Conservation (phyloP, 2,888 invertebrate species). For the Panzeria rudis region DNA sequence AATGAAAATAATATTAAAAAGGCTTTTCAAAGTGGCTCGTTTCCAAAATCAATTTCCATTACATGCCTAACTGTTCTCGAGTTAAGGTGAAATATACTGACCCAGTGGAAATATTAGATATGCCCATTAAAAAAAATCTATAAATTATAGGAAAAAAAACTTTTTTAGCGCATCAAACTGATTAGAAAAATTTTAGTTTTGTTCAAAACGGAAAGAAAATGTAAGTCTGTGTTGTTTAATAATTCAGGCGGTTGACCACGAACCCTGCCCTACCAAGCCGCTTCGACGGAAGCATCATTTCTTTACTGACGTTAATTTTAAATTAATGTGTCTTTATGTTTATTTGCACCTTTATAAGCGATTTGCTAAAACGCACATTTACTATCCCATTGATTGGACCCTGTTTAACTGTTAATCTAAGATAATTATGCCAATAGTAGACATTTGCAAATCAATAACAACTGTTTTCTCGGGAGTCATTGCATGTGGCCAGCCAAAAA, state of each 20-base stretch:
- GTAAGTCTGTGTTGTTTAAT: too few species aligned
- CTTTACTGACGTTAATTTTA: background rate
- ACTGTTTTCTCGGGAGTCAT: conserved; percentile 49
- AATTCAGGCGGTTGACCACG: background rate
- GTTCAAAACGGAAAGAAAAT: too few species aligned
- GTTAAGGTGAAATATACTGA: too few species aligned
- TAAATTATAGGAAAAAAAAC: too few species aligned
- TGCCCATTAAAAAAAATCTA: too few species aligned
- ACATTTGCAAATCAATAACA: conserved; percentile 64
- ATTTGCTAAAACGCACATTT: background rate
- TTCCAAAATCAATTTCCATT: too few species aligned
- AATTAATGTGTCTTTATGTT: background rate
- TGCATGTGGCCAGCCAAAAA: conserved; percentile 29
- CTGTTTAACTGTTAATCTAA: conserved; percentile 28
- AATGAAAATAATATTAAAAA: too few species aligned
- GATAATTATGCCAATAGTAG: conserved; percentile 42
- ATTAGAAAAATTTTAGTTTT: too few species aligned
- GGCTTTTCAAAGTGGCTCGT: too few species aligned
- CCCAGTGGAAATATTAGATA: too few species aligned
- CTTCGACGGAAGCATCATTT: background rate
- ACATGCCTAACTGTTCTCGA: too few species aligned
- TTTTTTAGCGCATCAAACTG: too few species aligned
- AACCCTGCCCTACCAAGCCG: background rate
- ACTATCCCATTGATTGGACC: background rate
- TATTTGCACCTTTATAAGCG: background rate